Conservation (phyloP, 2,113 vertebrate species). For the Boulengerochromis microlepis region DNA sequence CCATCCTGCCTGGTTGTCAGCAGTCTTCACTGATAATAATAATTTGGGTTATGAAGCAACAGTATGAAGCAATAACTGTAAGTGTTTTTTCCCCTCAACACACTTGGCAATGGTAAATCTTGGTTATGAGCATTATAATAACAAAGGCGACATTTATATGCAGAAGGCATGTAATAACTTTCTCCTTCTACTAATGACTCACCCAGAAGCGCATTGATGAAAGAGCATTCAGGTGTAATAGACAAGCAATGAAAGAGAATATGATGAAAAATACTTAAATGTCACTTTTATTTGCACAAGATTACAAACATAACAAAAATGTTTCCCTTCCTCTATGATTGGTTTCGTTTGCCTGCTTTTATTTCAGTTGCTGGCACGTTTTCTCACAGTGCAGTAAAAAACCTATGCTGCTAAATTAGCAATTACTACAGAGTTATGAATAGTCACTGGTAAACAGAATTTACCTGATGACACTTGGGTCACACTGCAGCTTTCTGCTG, state of each 20-base stretch:
- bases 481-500: not conserved
- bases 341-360: not conserved
- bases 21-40: not conserved
- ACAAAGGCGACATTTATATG: slow-evolving; percentile 2
- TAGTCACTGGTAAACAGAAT: not conserved
- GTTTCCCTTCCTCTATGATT: not conserved
- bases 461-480: not conserved
- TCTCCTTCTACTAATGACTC: not conserved
- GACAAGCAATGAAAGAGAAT: slow-evolving; percentile 20
- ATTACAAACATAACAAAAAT: not conserved
- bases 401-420: not conserved
- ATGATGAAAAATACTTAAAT: not conserved
- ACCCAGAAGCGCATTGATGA: slow-evolving; percentile 17
- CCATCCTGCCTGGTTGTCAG: not conserved
- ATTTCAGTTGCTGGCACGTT: not conserved
- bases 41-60: not conserved
- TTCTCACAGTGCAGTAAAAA: not conserved
- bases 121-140: slow-evolving; percentile 7
- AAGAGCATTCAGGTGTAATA: slow-evolving; percentile 9
- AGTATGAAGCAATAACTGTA: not conserved
- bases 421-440: not conserved
- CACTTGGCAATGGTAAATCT: not conserved
- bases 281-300: slow-evolving; percentile 8
- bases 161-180: slow-evolving; percentile 30
- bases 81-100: not conserved